Evolutionary conservation across 1,140 invertebrate genomes (phyloP), one percentile per base, ranked within the genome.

Genomic region (Magallana angulata): DNA sequence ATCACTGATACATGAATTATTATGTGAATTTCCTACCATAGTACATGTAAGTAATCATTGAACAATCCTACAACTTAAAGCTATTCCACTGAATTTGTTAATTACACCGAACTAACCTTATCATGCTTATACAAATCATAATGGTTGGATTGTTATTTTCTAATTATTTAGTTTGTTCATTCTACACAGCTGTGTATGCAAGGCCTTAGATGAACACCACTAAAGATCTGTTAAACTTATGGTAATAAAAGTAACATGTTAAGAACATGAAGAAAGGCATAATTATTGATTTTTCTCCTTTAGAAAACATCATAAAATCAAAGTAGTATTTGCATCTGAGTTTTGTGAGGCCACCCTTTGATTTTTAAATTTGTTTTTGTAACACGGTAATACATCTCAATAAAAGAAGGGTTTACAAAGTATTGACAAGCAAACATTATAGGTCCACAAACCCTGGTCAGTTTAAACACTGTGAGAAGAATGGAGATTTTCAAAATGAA

Each of bases 331-430:
- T 76, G 68, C 68, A 76, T 76, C 68, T 30, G 24, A 36, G 68
- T 76, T 7, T 36, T 76, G 68, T 76, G 24, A 18, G 36, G 14
- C 24, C 24, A 76, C 8, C 11, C 68, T 76, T 76, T 76, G 68
- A 76, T 76, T 76, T 76, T 76, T 36, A 76, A 36, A 30, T 36
- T 76, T 76, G 68, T 76, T 76, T 76, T 30, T 12, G 60, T 62
- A 62, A 62, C 60, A 62, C 60, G 11, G n/a, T 62, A 62, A 62
- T 62, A 62, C 60, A 62, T 62, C 60, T 62, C 60, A 62, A 62
- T 62, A 76, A 76, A 48, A 76, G 68, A 24, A 76, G 68, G 12
- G 24, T 76, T 76, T 76, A 30, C 68, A 76, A 76, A 76, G 68
- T 76, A 76, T 76, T 76, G 68, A 76, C 68, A 36, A 11, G 24